Percentiles rank a stretch among this genome's conserved stretches.
These are phyloP conservation scores for Microcebus murinus DNA, from an alignment of 2,113 vertebrate genomes.

Conservation along the genomic window DNA sequence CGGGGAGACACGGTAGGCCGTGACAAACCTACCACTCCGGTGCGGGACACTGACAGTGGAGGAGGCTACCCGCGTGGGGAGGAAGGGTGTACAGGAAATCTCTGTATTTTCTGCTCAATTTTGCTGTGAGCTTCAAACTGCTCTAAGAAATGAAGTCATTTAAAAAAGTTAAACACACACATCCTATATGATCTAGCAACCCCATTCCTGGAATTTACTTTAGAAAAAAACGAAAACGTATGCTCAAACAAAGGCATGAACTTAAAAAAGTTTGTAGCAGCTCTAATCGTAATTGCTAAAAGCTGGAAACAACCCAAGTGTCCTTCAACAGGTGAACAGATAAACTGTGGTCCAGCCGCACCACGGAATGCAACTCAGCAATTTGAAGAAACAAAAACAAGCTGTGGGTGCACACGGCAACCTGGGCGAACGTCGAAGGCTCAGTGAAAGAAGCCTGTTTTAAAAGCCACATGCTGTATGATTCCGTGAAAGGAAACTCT, in stretches of 20 bases:
- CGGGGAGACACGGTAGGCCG: too few species aligned
- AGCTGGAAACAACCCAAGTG: not conserved
- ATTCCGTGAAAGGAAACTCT: not conserved
- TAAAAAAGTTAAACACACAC: not conserved
- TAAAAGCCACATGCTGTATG: too few species aligned
- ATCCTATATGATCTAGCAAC: not conserved
- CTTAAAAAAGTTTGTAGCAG: not conserved
- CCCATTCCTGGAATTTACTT: not conserved
- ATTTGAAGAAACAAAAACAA: not conserved
- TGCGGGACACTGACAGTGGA: not conserved
- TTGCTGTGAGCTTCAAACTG: not conserved
- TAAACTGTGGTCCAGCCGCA: not conserved
- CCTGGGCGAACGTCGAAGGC: not conserved
- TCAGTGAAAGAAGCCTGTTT: not conserved
- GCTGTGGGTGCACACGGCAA: not conserved
- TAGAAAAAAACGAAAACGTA: not conserved
- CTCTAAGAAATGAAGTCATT: not conserved
- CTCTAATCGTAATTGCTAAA: not conserved
- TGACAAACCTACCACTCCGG: not conserved
- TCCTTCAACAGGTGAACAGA: not conserved
- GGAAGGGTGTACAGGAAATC: not conserved
- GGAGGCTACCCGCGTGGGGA: not conserved
- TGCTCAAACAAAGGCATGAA: not conserved
- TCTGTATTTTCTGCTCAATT: not conserved
- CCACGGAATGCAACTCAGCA: not conserved